phyloP scores from a whole-genome alignment of 1,140 invertebrate species.

The Kradibia gibbosae region DNA sequence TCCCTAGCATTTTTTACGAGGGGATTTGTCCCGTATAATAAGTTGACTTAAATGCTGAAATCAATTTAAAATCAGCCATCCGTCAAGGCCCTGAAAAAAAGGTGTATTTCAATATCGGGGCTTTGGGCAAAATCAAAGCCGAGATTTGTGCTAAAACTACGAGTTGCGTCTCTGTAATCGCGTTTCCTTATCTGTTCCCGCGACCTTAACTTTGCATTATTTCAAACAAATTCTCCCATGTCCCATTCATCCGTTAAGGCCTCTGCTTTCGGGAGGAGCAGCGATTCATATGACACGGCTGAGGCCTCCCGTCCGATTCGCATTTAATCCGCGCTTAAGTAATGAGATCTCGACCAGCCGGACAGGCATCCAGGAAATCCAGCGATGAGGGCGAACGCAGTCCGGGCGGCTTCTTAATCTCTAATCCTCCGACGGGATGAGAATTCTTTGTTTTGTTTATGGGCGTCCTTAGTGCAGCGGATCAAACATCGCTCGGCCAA shows the following conservation, averaged over 20 bases:
- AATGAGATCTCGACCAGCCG: slow-evolving; percentile 51
- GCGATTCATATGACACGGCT: slow-evolving; percentile 37
- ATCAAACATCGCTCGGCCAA: slow-evolving; percentile 18
- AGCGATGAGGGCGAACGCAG: background rate
- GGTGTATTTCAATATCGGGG: background rate
- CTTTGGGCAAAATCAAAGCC: background rate
- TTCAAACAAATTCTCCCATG: slow-evolving; percentile 47
- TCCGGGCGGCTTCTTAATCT: slow-evolving; percentile 38
- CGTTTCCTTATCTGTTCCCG: slow-evolving; percentile 27
- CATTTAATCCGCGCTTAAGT: slow-evolving; percentile 52
- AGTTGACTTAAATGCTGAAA: slow-evolving; percentile 3
- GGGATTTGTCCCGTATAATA: background rate
- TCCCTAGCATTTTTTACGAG: background rate
- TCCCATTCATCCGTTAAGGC: slow-evolving; percentile 10
- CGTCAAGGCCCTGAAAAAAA: background rate
- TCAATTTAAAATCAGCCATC: slow-evolving; percentile 5
- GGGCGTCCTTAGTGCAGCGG: background rate
- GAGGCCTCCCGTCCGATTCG: slow-evolving; percentile 18
- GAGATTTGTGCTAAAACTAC: background rate
- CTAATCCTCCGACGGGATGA: slow-evolving; percentile 43
- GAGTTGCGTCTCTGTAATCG: background rate
- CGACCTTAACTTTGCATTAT: slow-evolving; percentile 43
- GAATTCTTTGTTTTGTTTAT: slow-evolving; percentile 27
- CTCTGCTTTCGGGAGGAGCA: background rate
- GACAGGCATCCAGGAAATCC: slow-evolving; percentile 13